These are phyloP conservation scores for Benitochromis conjunctus DNA, from an alignment of 2,113 vertebrate genomes.

Conservation along the genomic window DNA sequence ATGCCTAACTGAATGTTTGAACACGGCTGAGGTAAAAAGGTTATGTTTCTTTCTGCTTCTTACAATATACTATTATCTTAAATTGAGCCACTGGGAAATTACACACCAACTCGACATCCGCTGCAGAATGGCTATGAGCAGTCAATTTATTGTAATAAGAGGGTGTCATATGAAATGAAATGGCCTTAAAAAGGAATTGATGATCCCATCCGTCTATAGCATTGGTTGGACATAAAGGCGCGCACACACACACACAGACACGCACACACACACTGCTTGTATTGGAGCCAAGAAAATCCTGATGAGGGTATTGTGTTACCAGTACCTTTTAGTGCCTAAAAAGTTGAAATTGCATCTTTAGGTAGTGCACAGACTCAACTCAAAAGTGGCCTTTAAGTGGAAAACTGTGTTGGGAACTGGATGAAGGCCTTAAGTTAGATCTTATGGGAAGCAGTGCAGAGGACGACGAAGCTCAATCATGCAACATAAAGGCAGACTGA, in stretches of 20 bases:
- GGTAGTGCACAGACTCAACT: conserved; percentile 16
- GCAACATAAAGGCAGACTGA: background rate
- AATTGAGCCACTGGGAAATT: conserved; percentile 66
- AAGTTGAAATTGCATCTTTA: conserved; percentile 51
- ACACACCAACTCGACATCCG: conserved; percentile 23
- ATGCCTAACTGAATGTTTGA: conserved; percentile 2
- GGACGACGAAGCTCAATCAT: conserved; percentile 1
- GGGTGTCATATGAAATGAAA: conserved; percentile 58
- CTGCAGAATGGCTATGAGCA: conserved; percentile 25
- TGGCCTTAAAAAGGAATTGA: conserved; percentile 64
- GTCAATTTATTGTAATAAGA: conserved; percentile 62
- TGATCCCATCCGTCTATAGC: conserved; percentile 38
- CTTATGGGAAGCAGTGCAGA: conserved; percentile 30
- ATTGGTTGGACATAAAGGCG: conserved; percentile 38
- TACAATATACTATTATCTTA: conserved; percentile 44
- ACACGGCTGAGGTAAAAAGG: background rate
- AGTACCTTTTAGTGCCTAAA: conserved; percentile 21
- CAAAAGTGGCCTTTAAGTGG: conserved; percentile 47
- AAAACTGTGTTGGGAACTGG: conserved; percentile 40
- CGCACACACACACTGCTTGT: background rate
- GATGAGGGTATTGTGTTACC: conserved; percentile 61
- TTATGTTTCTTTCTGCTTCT: conserved; percentile 15
- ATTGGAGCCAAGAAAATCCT: conserved; percentile 41
- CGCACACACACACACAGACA: background rate
- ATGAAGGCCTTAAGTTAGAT: conserved; percentile 32